These are phyloP conservation scores for Gryllus bimaculatus DNA, from an alignment of 1,140 invertebrate species.

Conservation along the genomic window DNA sequence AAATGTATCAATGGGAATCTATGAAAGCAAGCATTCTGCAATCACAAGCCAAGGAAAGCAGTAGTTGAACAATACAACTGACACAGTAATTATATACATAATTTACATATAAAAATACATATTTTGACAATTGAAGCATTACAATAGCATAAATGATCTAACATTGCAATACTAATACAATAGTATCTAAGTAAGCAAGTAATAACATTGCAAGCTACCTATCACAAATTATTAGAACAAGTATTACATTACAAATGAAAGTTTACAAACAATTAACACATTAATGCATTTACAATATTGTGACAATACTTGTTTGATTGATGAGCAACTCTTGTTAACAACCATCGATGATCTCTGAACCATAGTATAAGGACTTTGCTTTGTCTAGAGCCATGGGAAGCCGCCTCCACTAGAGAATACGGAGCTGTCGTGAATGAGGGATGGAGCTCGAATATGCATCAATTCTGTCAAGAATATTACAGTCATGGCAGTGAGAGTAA, in stretches of 20 bases:
- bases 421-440: background rate
- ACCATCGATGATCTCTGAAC: background rate
- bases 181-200: no score
- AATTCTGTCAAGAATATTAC: no score
- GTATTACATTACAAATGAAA: no score
- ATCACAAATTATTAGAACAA: no score
- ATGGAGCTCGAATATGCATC: background rate
- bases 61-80: background rate
- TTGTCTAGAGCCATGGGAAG: background rate
- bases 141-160: no score
- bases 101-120: constrained; percentile 15
- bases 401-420: background rate
- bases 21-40: background rate
- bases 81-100: background rate
- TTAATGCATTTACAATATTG: no score
- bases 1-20: background rate
- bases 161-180: no score
- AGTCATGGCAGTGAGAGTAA: no score
- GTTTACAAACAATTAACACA: no score
- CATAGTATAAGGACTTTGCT: background rate
- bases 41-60: background rate
- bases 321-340: no score
- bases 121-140: background rate
- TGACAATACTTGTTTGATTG: no score
- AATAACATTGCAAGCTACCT: no score